Base-by-base conservation (phyloP, 2,797 vertebrate genomes). In the Propithecus perrieri region DNA sequence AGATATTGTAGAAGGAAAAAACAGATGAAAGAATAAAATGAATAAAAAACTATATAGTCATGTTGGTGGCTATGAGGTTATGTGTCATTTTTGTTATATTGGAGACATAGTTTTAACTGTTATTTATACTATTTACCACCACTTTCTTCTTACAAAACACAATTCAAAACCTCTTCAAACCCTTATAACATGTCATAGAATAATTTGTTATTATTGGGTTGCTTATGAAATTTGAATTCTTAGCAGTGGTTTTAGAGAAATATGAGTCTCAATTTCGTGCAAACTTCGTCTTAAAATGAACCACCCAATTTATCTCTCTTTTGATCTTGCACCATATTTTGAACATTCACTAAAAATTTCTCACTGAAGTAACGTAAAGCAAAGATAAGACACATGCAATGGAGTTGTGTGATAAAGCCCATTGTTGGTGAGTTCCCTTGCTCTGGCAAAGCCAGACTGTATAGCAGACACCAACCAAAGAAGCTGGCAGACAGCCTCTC, bases 241-340 rank as follows among this genome's bases (percentile, higher is more conserved):
- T 76, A 55, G 75, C 14, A 41, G 35, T 26, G 20, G 4, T 48
- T 86, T 94, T 74, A 71, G 35, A 90, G 46, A 94, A 89, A 94
- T 33, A 65, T 55, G 57, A 92, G 8, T 92, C 50, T 95, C 83
- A 76, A 33, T 94, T 81, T 92, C 8, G 43, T 24, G 33, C 2
- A 65, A 92, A 85, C 41, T 76, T 95, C 12, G 95, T 96, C 12
- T 94, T 93, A 72, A 95, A 89, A 67, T 46, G 22, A 95, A 48
- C 20, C 6, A 79, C 63, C 41, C 15, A 80, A 91, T 75, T 50
- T 76, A 71, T 63, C 14, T 93, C 63, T 91, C 26, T 89, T 96
- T 84, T 88, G 75, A 69, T 22, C 85, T 74, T 90, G 57, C 63
- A 88, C 59, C 18, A 15, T 48, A 93, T 74, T 89, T 93, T 83